Percentiles rank a stretch among this genome's conserved stretches.
Conservation (phyloP, 2,888 invertebrate species). For the Lasius fuliginosus region DNA sequence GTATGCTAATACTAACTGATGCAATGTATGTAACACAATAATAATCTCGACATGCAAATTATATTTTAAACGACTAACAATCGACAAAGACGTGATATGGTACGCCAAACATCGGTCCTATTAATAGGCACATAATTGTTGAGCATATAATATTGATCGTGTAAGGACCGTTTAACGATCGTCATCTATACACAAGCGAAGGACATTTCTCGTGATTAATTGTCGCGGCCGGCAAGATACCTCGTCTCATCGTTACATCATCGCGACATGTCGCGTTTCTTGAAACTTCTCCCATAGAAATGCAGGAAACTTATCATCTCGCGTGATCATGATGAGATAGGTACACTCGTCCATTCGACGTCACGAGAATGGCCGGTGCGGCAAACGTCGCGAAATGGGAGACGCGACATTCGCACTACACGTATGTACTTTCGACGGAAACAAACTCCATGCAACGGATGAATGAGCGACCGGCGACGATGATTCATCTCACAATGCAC, state of each 20-base stretch:
- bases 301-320: not conserved
- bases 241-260: constrained; percentile 15
- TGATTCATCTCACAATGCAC: not conserved
- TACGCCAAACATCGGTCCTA: not conserved
- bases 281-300: not conserved
- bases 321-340: not conserved
- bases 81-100: not conserved
- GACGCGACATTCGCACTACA: not conserved
- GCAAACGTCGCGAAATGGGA: constrained; percentile 13
- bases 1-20: not conserved
- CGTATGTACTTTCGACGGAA: not conserved
- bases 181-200: not conserved
- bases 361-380: constrained; percentile 49
- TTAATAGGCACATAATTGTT: not conserved
- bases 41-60: constrained; percentile 1
- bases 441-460: not conserved
- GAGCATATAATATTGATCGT: constrained; percentile 19
- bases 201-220: not conserved
- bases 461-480: not conserved
- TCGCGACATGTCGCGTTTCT: constrained; percentile 4
- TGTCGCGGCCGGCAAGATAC: not conserved
- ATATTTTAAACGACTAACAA: not conserved
- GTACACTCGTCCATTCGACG: constrained; percentile 14
- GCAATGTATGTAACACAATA: not conserved
- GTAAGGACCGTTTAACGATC: not conserved